Evolutionary conservation across 2,888 invertebrate genomes (phyloP), one percentile per base, ranked within the genome.

Genomic region (Calliopum simillimum): DNA sequence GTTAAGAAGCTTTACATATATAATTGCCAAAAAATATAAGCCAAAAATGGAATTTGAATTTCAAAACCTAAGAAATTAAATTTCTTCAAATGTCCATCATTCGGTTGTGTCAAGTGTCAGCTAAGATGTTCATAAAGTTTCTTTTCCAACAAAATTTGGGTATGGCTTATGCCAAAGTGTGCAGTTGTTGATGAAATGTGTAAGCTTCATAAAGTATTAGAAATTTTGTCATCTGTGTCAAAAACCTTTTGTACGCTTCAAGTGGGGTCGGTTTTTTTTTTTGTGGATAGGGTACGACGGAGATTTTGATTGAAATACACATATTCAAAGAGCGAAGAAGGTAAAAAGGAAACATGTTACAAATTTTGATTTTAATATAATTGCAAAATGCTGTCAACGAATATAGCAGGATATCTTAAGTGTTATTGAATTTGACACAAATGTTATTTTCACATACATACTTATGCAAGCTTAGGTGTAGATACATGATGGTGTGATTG

Each of bases 381-480:
- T 63, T 49, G 63, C 47, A 6, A 63, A 63, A 47, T 47, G 33
- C 25, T 63, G 63, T 63, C 63, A 63, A 25, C 41, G 16, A 43
- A 19, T 44, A 43, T 19, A 59, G 8, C 33, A 1, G 33, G 8
- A 8, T 41, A 16, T 43, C 19, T 59, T 63, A 33, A 25, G 25
- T 49, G 46, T 33, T 49, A 49, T 63, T 33, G 25, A 47, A 47
- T 21, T 21, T 44, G 62, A 62, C 6, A 43, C 62, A 62, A 62
- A 47, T 62, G 62, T 25, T 21, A 44, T 16, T 23, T 63, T 25
- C 63, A n/a, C 63, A 51, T 19, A 65, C 41, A 21, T 43, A 51
- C 55, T 47, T 75, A 72, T 71, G 43, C 63, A 70, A 55, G 51
- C 68, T 63, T 66, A 58, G 65, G 33, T 43, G 55, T 71, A 72